These are phyloP conservation scores for Miniopterus natalensis DNA, from an alignment of 2,113 vertebrate genomes.

Conservation along the genomic window DNA sequence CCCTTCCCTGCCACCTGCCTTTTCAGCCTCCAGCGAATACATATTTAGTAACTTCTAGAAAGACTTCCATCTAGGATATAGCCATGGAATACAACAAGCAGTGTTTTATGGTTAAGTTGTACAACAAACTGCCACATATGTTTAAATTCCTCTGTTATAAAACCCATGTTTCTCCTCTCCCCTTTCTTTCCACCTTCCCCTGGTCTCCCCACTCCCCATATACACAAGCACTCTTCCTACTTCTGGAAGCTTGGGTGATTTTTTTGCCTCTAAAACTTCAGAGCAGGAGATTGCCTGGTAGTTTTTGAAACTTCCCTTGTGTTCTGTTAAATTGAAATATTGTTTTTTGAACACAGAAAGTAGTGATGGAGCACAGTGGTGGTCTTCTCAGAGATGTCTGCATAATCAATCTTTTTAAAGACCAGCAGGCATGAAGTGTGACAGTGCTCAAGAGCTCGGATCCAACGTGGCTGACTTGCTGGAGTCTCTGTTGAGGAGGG, in stretches of 20 bases:
- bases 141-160: slow-evolving; percentile 56
- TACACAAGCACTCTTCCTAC: not conserved
- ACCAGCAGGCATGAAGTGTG: slow-evolving; percentile 87
- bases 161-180: not conserved
- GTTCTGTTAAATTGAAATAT: slow-evolving; percentile 90
- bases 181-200: not conserved
- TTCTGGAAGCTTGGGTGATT: not conserved
- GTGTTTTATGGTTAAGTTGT: slow-evolving; percentile 71
- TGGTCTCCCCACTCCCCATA: not conserved
- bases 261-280: slow-evolving; percentile 85
- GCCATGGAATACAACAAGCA: slow-evolving; percentile 76
- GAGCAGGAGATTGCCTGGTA: slow-evolving; percentile 86
- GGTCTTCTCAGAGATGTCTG: slow-evolving; percentile 90
- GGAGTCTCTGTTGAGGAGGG: slow-evolving; percentile 86
- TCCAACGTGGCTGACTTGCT: slow-evolving; percentile 85
- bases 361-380: slow-evolving; percentile 83
- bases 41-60: slow-evolving; percentile 75
- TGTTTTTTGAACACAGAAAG: slow-evolving; percentile 89
- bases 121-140: slow-evolving; percentile 72
- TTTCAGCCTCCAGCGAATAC: slow-evolving; percentile 69
- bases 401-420: slow-evolving; percentile 94
- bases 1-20: slow-evolving; percentile 61
- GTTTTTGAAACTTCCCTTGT: slow-evolving; percentile 88
- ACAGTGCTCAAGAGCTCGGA: slow-evolving; percentile 85
- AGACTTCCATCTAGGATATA: slow-evolving; percentile 66